A percentile compares a stretch with the other conserved stretches of the same genome.
Conservation (phyloP, 1,140 invertebrate species). For the Bilobella aurantiaca region DNA sequence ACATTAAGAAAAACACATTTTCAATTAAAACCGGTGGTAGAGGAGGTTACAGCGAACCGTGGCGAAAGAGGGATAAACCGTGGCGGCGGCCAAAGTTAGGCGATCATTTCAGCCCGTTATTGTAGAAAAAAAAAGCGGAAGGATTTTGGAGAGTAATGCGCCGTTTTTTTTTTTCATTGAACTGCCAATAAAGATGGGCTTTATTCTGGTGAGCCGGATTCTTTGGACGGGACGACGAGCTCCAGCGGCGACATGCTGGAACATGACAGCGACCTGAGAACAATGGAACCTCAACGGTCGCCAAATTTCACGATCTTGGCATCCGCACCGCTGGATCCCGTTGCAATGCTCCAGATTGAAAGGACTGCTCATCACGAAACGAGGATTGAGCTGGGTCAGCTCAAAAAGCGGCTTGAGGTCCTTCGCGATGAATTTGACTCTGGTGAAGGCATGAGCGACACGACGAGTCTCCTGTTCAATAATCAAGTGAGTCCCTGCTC, state of each 20-base stretch:
- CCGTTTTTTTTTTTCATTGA: background rate
- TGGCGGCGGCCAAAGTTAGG: no score
- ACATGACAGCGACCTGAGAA: slow-evolving; percentile 9
- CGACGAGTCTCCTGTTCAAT: slow-evolving; percentile 20
- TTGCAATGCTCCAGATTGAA: slow-evolving; percentile 37
- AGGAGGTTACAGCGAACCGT: background rate
- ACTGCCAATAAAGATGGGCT: slow-evolving; percentile 23
- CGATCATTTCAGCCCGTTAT: background rate
- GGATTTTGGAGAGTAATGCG: background rate
- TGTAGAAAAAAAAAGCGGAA: background rate
- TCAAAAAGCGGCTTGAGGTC: slow-evolving; percentile 38
- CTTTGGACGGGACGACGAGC: slow-evolving; percentile 34
- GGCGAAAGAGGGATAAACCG: background rate
- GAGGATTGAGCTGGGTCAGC: slow-evolving; percentile 36
- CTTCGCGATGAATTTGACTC: slow-evolving; percentile 36
- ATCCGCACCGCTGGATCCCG: slow-evolving; percentile 33
- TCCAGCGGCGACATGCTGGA: slow-evolving; percentile 21
- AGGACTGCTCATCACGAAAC: slow-evolving; percentile 36
- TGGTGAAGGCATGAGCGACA: slow-evolving; percentile 34
- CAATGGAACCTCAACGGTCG: slow-evolving; percentile 20
- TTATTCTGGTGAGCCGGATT: slow-evolving; percentile 35
- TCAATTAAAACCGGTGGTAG: background rate
- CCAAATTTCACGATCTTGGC: slow-evolving; percentile 26
- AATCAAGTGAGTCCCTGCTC: background rate
- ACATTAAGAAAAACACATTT: no score